Base-by-base conservation (phyloP, 2,797 vertebrate genomes). In the Clarias platycephalus region DNA sequence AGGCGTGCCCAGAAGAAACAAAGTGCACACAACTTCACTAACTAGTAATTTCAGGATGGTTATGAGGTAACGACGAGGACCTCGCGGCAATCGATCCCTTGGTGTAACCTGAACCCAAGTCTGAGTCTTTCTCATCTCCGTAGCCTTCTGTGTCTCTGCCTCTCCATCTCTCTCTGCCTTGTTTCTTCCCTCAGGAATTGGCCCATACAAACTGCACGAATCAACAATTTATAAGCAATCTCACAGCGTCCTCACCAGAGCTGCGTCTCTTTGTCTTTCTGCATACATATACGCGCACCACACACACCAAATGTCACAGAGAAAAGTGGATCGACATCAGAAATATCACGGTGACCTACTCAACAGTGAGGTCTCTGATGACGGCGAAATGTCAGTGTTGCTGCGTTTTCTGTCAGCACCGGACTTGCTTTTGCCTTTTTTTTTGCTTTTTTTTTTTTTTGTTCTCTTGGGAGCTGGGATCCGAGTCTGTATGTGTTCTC, bases 311-410 rank as follows among this genome's bases (percentile, higher is more conserved):
- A 88, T 85, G 53, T 85, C 60, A 88, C 55, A 12, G 71, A 70
- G 72, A 81, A 64, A 85, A 81, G 76, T 83, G 66, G 77, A 78
- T 78, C 66, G 62, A 55, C 58, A 81, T 83, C 49, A 83, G 71
- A 85, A 85, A 83, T 68, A 87, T 75, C 80, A 81, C n/a, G 31
- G 40, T 83, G 81, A 83, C 84, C 71, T 87, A 74, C 84, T 84
- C 68, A 58, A 40, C n/a, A 57, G 28, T 24, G 40, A 76, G 71
- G 63, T 76, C 75, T 85, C 67, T 60, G 20, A 77, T 63, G 86
- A 74, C n/a, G 75, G 31, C 28, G 26, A 88, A 86, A 88, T 85
- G 83, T 84, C 84, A 88, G 76, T 58, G 70, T 82, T 70, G 72
- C 72, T 81, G 79, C 20, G 13, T 31, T 80, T 72, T 40, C 66